These are phyloP conservation scores for Sylvicapra grimmia DNA, from an alignment of 2,113 vertebrate genomes.

Conservation along the genomic window DNA sequence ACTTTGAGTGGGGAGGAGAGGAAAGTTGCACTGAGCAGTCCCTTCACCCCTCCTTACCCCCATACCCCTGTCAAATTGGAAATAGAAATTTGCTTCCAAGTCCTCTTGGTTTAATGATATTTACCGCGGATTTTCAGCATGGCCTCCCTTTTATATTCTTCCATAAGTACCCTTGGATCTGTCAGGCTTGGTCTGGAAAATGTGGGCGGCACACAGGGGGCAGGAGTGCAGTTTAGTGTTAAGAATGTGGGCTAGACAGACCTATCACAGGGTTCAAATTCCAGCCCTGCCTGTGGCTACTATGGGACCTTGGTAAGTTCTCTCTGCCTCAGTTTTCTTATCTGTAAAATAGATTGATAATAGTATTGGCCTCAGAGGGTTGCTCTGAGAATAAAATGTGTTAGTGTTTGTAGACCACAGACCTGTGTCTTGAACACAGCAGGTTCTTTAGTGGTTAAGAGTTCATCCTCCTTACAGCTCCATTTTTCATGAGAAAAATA, in stretches of 20 bases:
- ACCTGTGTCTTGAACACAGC: not conserved
- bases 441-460: not conserved
- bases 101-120: not conserved
- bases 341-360: not conserved
- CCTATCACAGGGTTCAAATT: not conserved
- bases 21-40: fast-evolving
- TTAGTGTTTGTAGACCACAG: not conserved
- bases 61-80: not conserved
- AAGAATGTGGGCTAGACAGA: not conserved
- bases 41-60: fast-evolving
- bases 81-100: not conserved
- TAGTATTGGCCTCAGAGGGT: not conserved
- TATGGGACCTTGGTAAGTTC: not conserved
- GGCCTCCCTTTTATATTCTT: not conserved
- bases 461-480: not conserved
- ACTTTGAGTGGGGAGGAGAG: not conserved
- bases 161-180: not conserved
- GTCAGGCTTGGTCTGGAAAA: not conserved
- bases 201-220: fast-evolving
- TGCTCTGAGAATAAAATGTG: not conserved
- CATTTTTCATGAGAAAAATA: not conserved
- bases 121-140: not conserved
- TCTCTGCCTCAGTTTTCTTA: not conserved
- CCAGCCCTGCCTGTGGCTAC: not conserved
- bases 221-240: not conserved